These are phyloP conservation scores for Myrmecobius fasciatus DNA, from an alignment of 2,113 vertebrate species.

Conservation along the genomic window DNA sequence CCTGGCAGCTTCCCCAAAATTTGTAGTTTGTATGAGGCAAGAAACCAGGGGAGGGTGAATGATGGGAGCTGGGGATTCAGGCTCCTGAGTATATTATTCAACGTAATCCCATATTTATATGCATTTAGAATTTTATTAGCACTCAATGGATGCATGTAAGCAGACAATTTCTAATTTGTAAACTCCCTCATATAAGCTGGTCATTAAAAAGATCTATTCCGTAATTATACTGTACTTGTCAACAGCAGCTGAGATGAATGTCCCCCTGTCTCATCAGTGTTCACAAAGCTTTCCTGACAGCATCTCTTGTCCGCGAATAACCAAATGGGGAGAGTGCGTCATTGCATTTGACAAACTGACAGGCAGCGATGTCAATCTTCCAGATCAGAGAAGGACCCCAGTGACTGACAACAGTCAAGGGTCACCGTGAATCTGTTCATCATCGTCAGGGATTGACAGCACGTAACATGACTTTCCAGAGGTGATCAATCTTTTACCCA, in stretches of 20 bases:
- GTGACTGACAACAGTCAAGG: slow-evolving; percentile 77
- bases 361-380: slow-evolving; percentile 73
- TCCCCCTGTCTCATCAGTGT: neutral
- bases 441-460: slow-evolving; percentile 72
- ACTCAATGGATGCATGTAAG: slow-evolving; percentile 10
- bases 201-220: slow-evolving; percentile 58
- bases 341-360: slow-evolving; percentile 76
- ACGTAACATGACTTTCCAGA: slow-evolving; percentile 59
- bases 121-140: slow-evolving; percentile 11
- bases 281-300: slow-evolving; percentile 64
- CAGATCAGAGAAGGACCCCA: slow-evolving; percentile 63
- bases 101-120: slow-evolving; percentile 1
- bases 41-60: neutral
- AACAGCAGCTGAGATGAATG: slow-evolving; percentile 34
- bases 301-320: slow-evolving; percentile 62
- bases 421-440: slow-evolving; percentile 73
- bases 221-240: slow-evolving; percentile 49
- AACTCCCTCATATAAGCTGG: slow-evolving; percentile 48
- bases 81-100: neutral
- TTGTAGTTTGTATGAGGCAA: neutral
- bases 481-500: slow-evolving; percentile 64
- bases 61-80: neutral
- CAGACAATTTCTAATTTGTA: slow-evolving; percentile 61
- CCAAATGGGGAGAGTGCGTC: slow-evolving; percentile 64
- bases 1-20: rapidly evolving